A percentile compares a stretch with the other conserved stretches of the same genome.
These are phyloP conservation scores for Uria lomvia DNA, from an alignment of 2,113 vertebrate species.

Conservation along the genomic window DNA sequence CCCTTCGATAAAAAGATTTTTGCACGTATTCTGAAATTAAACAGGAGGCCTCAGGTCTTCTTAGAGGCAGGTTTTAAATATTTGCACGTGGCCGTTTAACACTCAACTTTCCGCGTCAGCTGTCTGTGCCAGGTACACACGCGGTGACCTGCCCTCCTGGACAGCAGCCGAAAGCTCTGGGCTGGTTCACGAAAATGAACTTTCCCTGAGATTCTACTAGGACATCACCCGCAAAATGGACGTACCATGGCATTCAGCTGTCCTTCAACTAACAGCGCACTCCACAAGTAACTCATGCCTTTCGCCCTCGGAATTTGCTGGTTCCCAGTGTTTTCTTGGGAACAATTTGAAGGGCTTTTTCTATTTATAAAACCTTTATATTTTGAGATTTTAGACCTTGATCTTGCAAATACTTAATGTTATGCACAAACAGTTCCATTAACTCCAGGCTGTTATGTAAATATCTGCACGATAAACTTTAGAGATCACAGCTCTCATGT, in stretches of 20 bases:
- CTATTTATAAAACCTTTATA: background rate
- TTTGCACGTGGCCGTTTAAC: background rate
- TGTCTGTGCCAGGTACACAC: background rate
- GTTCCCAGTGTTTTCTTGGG: background rate
- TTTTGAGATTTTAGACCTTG: background rate
- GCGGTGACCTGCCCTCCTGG: background rate
- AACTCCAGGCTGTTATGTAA: background rate
- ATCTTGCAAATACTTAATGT: background rate
- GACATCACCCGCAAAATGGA: background rate
- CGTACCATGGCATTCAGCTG: accelerated
- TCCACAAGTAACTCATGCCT: accelerated
- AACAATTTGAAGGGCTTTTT: background rate
- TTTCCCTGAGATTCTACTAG: background rate
- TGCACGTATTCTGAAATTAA: background rate
- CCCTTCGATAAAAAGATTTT: background rate
- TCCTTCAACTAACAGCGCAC: background rate
- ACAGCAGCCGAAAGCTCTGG: background rate
- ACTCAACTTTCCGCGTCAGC: background rate
- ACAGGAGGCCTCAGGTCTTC: background rate
- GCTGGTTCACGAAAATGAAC: background rate
- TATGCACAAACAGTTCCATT: background rate
- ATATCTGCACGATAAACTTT: background rate
- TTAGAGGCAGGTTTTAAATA: background rate
- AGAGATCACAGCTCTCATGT: background rate
- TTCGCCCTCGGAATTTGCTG: background rate